These are phyloP conservation scores for Polypterus senegalus DNA, from an alignment of 2,113 vertebrate genomes.

Conservation along the genomic window DNA sequence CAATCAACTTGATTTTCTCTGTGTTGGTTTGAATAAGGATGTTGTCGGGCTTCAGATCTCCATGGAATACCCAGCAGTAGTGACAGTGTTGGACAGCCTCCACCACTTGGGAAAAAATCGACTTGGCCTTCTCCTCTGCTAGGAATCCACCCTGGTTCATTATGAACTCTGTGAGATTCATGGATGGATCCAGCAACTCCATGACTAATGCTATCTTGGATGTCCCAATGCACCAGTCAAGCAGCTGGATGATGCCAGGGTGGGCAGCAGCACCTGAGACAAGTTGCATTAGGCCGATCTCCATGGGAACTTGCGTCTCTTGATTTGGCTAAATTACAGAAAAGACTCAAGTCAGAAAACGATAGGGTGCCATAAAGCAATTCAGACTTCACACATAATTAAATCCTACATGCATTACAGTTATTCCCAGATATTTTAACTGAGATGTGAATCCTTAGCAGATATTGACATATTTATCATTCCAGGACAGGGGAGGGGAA, in stretches of 20 bases:
- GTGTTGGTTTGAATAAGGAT: conserved; percentile 40
- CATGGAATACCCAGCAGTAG: conserved; percentile 38
- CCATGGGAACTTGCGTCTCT: no score
- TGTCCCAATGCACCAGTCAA: conserved; percentile 42
- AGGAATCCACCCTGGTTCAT: conserved; percentile 35
- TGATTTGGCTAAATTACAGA: no score
- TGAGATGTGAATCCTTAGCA: no score
- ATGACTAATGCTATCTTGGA: conserved; percentile 40
- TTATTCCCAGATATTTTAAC: no score
- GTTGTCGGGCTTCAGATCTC: conserved; percentile 55
- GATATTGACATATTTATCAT: no score
- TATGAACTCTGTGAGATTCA: conserved; percentile 47
- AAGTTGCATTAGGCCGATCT: no score
- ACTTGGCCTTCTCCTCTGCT: conserved; percentile 29
- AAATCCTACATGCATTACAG: no score
- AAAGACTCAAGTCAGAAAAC: no score
- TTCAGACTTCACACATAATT: no score
- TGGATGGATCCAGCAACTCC: conserved; percentile 37
- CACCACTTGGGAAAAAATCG: conserved; percentile 39
- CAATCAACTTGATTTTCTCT: conserved; percentile 37
- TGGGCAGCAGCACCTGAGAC: no score
- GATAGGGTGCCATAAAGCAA: no score
- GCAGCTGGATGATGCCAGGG: conserved; percentile 30
- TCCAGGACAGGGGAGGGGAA: no score
- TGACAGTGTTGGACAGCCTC: conserved; percentile 42